Evolutionary conservation across 2,888 invertebrate genomes (phyloP).

Genomic region (Cremastinae sp.): DNA sequence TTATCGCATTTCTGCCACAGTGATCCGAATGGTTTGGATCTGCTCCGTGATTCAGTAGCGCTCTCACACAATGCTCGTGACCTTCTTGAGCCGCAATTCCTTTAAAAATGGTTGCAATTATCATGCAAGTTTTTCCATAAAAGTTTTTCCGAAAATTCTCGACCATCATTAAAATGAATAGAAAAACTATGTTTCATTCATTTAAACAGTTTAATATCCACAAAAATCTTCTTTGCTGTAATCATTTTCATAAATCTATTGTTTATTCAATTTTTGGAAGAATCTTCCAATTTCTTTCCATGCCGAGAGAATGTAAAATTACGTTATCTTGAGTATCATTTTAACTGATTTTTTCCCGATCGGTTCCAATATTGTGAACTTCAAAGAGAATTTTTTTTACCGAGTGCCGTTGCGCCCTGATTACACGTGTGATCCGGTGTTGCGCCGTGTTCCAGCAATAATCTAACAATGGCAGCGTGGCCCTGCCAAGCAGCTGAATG

Average conservation of each 20-base stretch:
- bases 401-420: conserved; percentile 96
- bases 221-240: too few relatives aligned
- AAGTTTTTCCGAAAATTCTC: too few relatives aligned
- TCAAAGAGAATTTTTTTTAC: too few relatives aligned
- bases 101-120: too few relatives aligned
- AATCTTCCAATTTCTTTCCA: too few relatives aligned
- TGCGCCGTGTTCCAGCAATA: conserved; percentile 90
- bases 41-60: conserved; percentile 90
- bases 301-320: not conserved
- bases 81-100: conserved; percentile 98
- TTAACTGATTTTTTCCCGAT: not conserved
- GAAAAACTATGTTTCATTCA: too few relatives aligned
- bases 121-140: too few relatives aligned
- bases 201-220: too few relatives aligned
- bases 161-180: too few relatives aligned
- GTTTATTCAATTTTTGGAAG: too few relatives aligned
- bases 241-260: too few relatives aligned
- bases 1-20: conserved; percentile 92
- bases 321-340: not conserved
- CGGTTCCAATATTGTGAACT: too few relatives aligned
- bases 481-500: conserved; percentile 99
- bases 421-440: conserved; percentile 94
- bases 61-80: conserved; percentile 94
- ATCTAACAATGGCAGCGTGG: conserved; percentile 90
- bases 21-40: conserved; percentile 93